Evolutionary conservation across 2,888 invertebrate genomes (phyloP), one percentile per base, ranked within the genome.

Genomic region (Ormyrus nitidulus): DNA sequence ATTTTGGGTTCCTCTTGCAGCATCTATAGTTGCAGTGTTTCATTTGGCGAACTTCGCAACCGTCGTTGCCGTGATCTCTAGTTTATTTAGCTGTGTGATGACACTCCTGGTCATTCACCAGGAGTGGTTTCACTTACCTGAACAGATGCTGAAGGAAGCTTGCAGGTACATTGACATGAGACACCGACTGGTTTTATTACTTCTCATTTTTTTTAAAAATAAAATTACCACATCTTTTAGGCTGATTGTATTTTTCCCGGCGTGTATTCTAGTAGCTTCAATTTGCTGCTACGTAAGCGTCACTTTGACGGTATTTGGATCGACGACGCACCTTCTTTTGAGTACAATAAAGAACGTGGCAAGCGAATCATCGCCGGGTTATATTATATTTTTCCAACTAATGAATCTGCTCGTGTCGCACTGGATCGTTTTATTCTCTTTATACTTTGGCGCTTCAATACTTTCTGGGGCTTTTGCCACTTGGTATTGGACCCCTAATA

Each of bases 121-220:
- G 0, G 72, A 72, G 51, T 72, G 72, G 72, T 44, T 72, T 1
- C 34, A 51, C 10, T 53, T 72, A 44, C 51, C 72, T 6, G 62
- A 72, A 51, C 9, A 10, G n/a, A 34, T 72, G 7, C 9, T 72
- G 19, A 72, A 72, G n/a, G 62, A 72, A 72, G 61, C 72, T 62
- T 72, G 72, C 72, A 72, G 62, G 72, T 72, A 62, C 8, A 3
- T 34, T 34, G 34, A 34, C 34, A 4, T 0, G 4, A 48, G 61
- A 46, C 11, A 66, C 34, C 1, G 34, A 19, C 44, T 44, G 0
- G 9, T 61, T 61, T 44, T 61, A 61, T 44, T 49, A 34, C 4
- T 34, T 34, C 3, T 34, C 34, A 4, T 46, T 8, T 19, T 19
- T 34, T 61, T 61, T 5, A 34, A 51, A 11, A 10, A n/a, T 51